These are phyloP conservation scores for Drosophila neoperkinsi DNA, from an alignment of 2,888 invertebrate genomes.

Conservation along the genomic window DNA sequence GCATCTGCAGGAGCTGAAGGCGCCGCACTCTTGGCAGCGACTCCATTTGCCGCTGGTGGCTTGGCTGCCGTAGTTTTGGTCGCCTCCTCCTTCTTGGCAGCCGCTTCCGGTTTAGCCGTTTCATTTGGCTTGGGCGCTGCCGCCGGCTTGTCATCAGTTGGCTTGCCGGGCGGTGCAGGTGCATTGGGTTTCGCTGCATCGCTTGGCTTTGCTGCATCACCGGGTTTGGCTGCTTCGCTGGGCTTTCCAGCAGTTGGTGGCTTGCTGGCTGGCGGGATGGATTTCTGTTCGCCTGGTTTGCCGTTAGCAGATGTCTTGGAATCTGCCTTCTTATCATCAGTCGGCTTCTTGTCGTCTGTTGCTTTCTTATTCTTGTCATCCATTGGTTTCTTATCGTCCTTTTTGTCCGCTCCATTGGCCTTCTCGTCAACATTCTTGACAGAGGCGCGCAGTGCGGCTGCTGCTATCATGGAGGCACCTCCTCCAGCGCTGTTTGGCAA, in stretches of 20 bases:
- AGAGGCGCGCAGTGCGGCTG: constrained; percentile 63
- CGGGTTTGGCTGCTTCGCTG: constrained; percentile 49
- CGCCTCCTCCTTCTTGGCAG: constrained; percentile 77
- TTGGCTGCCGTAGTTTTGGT: constrained; percentile 74
- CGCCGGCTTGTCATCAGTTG: constrained; percentile 78
- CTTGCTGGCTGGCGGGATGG: constrained; percentile 32
- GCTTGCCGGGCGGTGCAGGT: constrained; percentile 79
- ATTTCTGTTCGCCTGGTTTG: constrained; percentile 65
- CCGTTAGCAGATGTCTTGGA: constrained; percentile 37
- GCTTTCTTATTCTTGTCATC: constrained; percentile 45
- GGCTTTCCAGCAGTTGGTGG: constrained; percentile 53
- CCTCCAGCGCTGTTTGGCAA: constrained; percentile 5
- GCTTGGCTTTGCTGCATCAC: constrained; percentile 51
- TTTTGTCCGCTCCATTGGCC: constrained; percentile 3
- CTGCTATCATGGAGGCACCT: constrained; percentile 52
- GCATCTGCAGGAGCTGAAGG: constrained; percentile 80
- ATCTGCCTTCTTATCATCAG: constrained; percentile 49
- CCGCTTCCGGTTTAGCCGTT: constrained; percentile 78
- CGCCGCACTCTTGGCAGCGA: constrained; percentile 81
- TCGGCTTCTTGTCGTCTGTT: constrained; percentile 38
- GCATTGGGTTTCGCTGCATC: constrained; percentile 68
- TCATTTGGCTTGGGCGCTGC: constrained; percentile 78
- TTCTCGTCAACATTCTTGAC: constrained; percentile 64
- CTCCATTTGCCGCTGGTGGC: constrained; percentile 79
- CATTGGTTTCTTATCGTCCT: constrained; percentile 39